Base-by-base conservation (phyloP, 2,113 vertebrate species). In the Sapajus apella region DNA sequence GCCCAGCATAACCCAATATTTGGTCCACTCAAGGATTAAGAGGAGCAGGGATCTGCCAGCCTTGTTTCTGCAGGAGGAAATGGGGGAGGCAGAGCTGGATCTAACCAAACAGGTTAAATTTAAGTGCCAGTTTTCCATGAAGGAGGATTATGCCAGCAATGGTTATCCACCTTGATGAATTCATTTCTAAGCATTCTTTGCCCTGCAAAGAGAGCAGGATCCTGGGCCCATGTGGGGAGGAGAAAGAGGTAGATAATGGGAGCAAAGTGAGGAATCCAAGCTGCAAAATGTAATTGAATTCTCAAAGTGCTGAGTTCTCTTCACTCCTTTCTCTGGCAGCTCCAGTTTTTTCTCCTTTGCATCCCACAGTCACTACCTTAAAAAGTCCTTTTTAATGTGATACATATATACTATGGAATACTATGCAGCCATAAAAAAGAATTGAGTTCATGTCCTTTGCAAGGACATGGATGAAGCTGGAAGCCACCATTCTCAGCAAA, bases 61-160 rank as follows among this genome's bases (percentile, higher is more conserved):
- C 32, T 96, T 73, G 4, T 81, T 91, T 94, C 89, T 84, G 35
- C 84, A 81, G 25, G 79, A 90, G 52, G 52, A 17, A 85, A n/a
- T 25, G 25, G 11, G 1, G 17, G 4, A 35, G 1, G 18, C 37
- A 45, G 68, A 93, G 43, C 27, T 56, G 23, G 52, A 75, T 55
- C 43, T 64, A 72, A 87, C 40, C 55, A 52, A 61, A 45, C 1
- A 73, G 79, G 32, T 35, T 90, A 43, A 76, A 86, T 82, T 70
- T 37, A 73, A 66, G 43, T n/a, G 9, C n/a, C 66, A 37, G 7
- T 35, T 37, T 95, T 75, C 27, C 20, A 70, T 58, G 32, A 91
- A 47, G 82, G 79, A 94, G 52, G 94, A 87, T 35, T 58, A 83
- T 3, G 0, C 76, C 86, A 58, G 32, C 55, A 35, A 0, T 92